Evolutionary conservation across 2,888 invertebrate genomes (phyloP).

Genomic region (Camptogramma bilineatum): DNA sequence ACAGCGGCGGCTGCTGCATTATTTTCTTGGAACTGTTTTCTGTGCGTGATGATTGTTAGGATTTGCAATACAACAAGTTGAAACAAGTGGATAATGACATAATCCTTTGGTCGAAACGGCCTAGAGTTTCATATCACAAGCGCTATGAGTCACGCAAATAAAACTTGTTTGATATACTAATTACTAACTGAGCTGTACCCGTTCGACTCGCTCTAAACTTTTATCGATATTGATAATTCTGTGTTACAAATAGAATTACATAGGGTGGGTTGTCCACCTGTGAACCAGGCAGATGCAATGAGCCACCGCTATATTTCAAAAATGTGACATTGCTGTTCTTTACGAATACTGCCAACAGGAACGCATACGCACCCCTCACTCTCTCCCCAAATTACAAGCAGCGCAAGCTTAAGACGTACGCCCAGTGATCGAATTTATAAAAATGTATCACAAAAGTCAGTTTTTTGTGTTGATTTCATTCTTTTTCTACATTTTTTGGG

Average conservation of each 20-base stretch:
- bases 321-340: no score
- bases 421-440: no score
- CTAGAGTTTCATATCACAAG: constrained; percentile 63
- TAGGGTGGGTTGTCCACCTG: no score
- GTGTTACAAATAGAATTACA: background rate
- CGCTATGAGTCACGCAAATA: constrained; percentile 66
- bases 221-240: constrained; percentile 43
- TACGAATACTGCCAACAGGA: no score
- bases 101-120: constrained; percentile 60
- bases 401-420: no score
- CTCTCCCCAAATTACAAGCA: no score
- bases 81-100: constrained; percentile 73
- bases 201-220: constrained; percentile 38
- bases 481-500: no score
- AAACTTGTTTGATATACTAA: constrained; percentile 43
- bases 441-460: no score
- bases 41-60: constrained; percentile 56
- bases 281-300: no score
- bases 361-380: no score
- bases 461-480: no score
- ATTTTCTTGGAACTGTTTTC: constrained; percentile 50
- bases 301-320: no score
- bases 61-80: constrained; percentile 62
- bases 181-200: constrained; percentile 17
- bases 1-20: constrained; percentile 44